Base-by-base conservation (phyloP, 2,797 vertebrate genomes). In the Ibycter americanus region DNA sequence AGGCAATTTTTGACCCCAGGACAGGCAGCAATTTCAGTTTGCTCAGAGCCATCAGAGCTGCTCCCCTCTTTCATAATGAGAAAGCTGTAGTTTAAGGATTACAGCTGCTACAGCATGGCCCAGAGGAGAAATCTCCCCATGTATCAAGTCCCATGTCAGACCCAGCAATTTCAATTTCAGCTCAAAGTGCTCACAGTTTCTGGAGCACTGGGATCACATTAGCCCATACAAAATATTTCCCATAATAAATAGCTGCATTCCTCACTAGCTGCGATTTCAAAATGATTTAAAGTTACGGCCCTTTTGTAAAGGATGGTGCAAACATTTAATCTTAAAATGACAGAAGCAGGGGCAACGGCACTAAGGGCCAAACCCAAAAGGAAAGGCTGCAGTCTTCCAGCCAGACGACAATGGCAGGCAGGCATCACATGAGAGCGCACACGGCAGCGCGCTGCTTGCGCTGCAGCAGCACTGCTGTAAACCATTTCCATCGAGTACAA, bases 1-100 rank as follows among this genome's bases (percentile, higher is more conserved):
- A 66, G 58, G 51, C 19, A 87, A 36, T 59, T 87, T 81, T 25
- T 90, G 70, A 66, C 49, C 56, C 32, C 49, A 84, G 34, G 16
- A 54, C 14, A 59, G n/a, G 47, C 63, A 94, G 73, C 32, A 94
- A 87, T 89, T 90, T 77, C 40, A 63, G 23, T 84, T 82, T 87
- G 23, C 21, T 81, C 55, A 65, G 56, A 92, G 65, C 54, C 58
- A 61, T 89, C n/a, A 71, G 70, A 72, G 51, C 54, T 62, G 49
- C 32, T 92, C 34, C 74, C 31, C 18, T 79, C 55, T 82, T 76
- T 54, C 76, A 56, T 80, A 91, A 58, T 47, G 46, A 78, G 42
- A 93, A 90, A 76, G n/a, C 58, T 90, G 38, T 17, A 59, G 47
- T 72, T 93, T 72, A 94, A 91, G 36, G 70, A 87, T 73, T 90